phyloP scores from a whole-genome alignment of 1,140 invertebrate genomes.

The Musca vetustissima region DNA sequence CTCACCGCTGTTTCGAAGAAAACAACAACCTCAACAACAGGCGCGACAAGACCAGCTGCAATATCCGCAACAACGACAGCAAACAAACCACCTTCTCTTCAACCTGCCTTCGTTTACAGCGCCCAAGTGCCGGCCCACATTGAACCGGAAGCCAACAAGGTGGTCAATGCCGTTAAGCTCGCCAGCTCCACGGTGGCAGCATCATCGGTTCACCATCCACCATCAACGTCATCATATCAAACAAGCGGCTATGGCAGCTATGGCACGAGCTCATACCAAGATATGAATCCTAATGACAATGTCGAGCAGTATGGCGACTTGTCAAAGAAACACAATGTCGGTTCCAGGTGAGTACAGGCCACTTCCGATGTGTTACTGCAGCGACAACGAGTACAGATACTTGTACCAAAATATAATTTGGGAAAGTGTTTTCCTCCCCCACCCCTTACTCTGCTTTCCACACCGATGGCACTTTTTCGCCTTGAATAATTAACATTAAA shows the following conservation, averaged over 20 bases:
- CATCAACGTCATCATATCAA: constrained; percentile 14
- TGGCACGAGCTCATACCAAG: constrained; percentile 15
- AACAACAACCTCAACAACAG: constrained; percentile 29
- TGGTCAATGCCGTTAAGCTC: constrained; percentile 14
- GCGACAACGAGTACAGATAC: no score
- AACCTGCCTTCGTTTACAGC: constrained; percentile 10
- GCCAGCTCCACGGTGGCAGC: neutral
- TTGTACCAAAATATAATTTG: no score
- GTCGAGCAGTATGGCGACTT: constrained; percentile 31
- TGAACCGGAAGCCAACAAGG: constrained; percentile 17
- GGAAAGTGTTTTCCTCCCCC: no score
- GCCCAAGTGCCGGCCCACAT: constrained; percentile 9
- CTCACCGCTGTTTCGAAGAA: constrained; percentile 29
- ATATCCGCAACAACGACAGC: constrained; percentile 11
- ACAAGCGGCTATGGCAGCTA: neutral
- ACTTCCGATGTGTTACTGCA: no score
- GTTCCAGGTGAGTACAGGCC: constrained; percentile 48
- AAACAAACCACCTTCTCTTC: constrained; percentile 23
- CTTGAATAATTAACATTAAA: no score
- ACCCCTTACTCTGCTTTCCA: no score
- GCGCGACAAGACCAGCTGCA: constrained; percentile 26
- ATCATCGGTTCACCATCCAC: constrained; percentile 24
- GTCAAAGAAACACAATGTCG: constrained; percentile 51
- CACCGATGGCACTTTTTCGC: no score
- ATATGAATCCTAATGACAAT: constrained; percentile 23